A percentile compares a stretch with the other conserved stretches of the same genome.
phyloP scores from a whole-genome alignment of 2,113 vertebrate species.

The Labeo rohita region DNA sequence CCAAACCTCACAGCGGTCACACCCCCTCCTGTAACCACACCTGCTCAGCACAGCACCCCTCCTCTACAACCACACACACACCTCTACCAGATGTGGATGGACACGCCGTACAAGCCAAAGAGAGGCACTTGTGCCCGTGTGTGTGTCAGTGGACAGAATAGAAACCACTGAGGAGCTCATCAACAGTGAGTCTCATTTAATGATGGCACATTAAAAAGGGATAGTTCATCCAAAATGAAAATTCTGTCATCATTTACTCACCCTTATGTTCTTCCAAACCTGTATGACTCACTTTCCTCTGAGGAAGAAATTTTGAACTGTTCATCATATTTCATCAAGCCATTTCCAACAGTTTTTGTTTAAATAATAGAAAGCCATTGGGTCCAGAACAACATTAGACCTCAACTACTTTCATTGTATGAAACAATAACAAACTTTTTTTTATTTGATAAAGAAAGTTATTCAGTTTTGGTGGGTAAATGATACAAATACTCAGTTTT shows the following conservation, averaged over 20 bases:
- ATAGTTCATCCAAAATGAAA: neutral
- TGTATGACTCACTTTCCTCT: too few relatives aligned
- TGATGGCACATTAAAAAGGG: neutral
- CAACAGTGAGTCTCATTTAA: neutral
- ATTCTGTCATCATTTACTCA: neutral
- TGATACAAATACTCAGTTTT: too few relatives aligned
- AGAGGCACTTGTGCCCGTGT: neutral
- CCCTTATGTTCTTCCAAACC: neutral
- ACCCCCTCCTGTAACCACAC: constrained; percentile 42
- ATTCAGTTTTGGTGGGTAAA: too few relatives aligned
- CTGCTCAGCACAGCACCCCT: constrained; percentile 32
- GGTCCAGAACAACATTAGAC: neutral
- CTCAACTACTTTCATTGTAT: neutral
- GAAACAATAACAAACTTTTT: neutral
- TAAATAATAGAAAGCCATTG: neutral
- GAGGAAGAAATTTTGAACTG: too few relatives aligned
- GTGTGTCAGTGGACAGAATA: neutral
- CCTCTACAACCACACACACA: neutral
- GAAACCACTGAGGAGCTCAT: neutral
- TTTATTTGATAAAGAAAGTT: neutral
- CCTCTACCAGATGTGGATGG: neutral
- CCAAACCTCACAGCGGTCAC: constrained; percentile 24
- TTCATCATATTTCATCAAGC: too few relatives aligned
- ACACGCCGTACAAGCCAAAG: neutral
- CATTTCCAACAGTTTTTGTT: neutral